Conservation (phyloP, 2,888 invertebrate genomes). For the Epinotia demarniana region DNA sequence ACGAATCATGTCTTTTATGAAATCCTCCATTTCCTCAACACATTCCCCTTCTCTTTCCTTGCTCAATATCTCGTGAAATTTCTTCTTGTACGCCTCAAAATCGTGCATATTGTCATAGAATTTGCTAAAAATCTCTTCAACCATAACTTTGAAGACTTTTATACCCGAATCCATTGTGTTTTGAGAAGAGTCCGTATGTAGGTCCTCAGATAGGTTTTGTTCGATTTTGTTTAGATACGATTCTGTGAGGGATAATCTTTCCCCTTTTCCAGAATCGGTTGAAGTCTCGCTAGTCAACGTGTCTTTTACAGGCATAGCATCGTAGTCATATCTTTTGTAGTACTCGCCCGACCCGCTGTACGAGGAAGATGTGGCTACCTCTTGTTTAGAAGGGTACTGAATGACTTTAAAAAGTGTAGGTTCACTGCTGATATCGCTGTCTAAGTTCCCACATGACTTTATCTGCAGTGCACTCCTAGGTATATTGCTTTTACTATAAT, state of each 20-base stretch:
- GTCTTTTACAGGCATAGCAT: constrained; percentile 6
- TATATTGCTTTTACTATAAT: background rate
- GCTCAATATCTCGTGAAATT: constrained; percentile 69
- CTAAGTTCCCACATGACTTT: constrained; percentile 14
- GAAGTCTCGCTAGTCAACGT: constrained; percentile 47
- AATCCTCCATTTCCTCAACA: constrained; percentile 70
- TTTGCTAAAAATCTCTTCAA: constrained; percentile 73
- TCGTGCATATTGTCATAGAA: constrained; percentile 70
- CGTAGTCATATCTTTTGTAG: constrained; percentile 56
- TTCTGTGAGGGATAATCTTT: constrained; percentile 59
- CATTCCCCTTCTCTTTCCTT: constrained; percentile 65
- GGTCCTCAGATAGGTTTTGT: constrained; percentile 65
- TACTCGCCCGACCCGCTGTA: constrained; percentile 56
- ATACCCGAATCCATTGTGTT: constrained; percentile 70
- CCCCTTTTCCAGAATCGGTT: constrained; percentile 46
- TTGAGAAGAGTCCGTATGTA: constrained; percentile 59
- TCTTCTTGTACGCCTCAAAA: constrained; percentile 69
- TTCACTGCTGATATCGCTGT: background rate
- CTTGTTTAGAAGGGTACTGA: constrained; percentile 14
- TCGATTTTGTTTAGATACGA: constrained; percentile 69
- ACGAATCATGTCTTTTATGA: constrained; percentile 73
- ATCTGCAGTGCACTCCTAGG: background rate
- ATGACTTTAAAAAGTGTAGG: constrained; percentile 1
- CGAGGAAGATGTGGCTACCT: constrained; percentile 22
- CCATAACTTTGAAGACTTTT: constrained; percentile 70